Evolutionary conservation across 2,797 vertebrate species (phyloP).

Genomic region (Chloroceryle amazona): DNA sequence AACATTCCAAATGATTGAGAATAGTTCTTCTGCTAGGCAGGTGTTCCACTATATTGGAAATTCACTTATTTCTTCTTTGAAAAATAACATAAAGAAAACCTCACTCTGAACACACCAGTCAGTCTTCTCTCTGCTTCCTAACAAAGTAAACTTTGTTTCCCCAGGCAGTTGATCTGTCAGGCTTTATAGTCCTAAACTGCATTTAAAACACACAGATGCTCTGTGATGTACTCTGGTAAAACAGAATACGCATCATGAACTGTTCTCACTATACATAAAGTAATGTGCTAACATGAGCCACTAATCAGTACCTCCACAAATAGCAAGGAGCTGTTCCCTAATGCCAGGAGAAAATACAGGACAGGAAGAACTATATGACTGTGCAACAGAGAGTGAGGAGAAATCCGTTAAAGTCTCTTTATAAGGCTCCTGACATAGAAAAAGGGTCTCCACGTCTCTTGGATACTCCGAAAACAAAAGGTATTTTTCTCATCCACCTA

Average conservation of each 20-base stretch:
- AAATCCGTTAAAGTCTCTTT: constrained; percentile 19
- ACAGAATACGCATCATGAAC: neutral
- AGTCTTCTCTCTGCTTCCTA: neutral
- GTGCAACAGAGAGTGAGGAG: neutral
- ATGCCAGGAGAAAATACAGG: neutral
- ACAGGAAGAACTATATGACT: neutral
- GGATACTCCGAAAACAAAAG: constrained; percentile 3
- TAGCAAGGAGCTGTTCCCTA: constrained; percentile 9
- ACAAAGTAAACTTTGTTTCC: constrained; percentile 14
- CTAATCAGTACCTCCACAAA: neutral
- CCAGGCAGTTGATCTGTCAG: neutral
- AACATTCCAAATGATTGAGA: neutral
- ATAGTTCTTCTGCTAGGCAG: neutral
- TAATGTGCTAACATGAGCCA: neutral
- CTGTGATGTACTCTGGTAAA: neutral
- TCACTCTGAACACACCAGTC: neutral
- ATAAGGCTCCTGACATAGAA: neutral
- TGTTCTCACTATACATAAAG: neutral
- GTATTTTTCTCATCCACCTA: neutral
- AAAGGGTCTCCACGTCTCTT: neutral
- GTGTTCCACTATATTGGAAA: neutral
- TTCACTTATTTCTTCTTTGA: neutral
- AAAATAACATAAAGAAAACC: neutral
- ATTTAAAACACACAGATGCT: neutral
- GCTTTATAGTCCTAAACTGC: neutral